Conservation (phyloP, 2,113 vertebrate species). For the Pachycephala philippinensis region DNA sequence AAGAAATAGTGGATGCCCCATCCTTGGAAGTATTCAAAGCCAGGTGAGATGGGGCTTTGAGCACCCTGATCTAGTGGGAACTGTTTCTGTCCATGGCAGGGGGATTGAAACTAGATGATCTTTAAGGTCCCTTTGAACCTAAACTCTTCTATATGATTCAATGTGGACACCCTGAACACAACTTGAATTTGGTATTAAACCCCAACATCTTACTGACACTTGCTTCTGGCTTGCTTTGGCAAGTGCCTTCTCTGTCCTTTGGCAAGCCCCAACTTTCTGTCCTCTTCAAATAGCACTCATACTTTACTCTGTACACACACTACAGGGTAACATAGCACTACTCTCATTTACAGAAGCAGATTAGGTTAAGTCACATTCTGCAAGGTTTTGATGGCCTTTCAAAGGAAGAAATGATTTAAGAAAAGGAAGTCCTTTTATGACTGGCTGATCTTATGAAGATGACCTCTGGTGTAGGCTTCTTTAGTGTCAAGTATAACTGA, state of each 20-base stretch:
- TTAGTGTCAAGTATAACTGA: neutral
- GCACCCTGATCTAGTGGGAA: too few species aligned
- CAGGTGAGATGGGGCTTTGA: neutral
- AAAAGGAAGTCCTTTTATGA: neutral
- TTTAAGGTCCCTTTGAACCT: neutral
- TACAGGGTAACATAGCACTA: neutral
- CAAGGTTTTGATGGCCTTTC: neutral
- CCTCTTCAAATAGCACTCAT: neutral
- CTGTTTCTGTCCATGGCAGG: neutral
- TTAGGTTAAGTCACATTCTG: neutral
- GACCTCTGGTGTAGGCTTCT: neutral
- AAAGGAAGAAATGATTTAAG: neutral
- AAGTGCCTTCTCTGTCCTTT: neutral
- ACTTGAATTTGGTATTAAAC: neutral
- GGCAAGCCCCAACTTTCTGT: neutral
- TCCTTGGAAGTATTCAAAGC: neutral
- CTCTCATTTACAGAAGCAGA: neutral
- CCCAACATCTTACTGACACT: neutral
- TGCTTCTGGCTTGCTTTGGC: neutral
- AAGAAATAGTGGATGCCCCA: neutral
- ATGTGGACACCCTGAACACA: neutral
- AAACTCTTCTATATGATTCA: neutral
- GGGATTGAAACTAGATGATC: rapidly evolving
- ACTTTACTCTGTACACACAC: neutral
- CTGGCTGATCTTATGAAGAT: neutral